A percentile compares a stretch with the other conserved stretches of the same genome.
Conservation (phyloP, 2,113 vertebrate genomes). For the Anhinga rufa region DNA sequence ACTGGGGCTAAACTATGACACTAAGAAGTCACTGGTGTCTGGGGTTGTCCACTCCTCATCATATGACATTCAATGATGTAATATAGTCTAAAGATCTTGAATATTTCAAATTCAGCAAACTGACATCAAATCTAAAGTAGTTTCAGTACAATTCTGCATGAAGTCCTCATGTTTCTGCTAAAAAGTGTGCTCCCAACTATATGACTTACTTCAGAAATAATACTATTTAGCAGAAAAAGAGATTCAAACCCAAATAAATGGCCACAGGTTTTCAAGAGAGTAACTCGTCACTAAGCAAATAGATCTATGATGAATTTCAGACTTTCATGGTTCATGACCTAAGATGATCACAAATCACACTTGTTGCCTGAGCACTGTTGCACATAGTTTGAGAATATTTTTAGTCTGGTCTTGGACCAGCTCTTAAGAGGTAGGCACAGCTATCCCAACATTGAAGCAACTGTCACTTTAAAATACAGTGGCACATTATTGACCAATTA, state of each 20-base stretch:
- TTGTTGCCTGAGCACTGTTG: not conserved
- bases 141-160: not conserved
- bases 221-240: not conserved
- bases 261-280: not conserved
- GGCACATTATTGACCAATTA: not conserved
- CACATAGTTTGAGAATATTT: not conserved
- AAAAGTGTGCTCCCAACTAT: not conserved
- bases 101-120: not conserved
- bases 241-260: not conserved
- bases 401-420: not conserved
- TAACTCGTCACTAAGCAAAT: not conserved
- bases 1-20: not conserved
- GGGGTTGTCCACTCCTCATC: not conserved
- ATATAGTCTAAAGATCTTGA: not conserved
- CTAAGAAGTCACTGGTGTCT: not conserved
- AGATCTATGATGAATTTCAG: not conserved
- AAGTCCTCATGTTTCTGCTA: not conserved
- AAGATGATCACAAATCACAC: not conserved
- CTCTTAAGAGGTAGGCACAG: not conserved
- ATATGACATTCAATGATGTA: not conserved
- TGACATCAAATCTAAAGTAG: not conserved
- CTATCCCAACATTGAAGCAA: fast-evolving
- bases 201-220: not conserved
- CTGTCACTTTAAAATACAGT: not conserved
- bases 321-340: not conserved